Conservation (phyloP, 2,113 vertebrate species). For the Rostratula benghalensis region DNA sequence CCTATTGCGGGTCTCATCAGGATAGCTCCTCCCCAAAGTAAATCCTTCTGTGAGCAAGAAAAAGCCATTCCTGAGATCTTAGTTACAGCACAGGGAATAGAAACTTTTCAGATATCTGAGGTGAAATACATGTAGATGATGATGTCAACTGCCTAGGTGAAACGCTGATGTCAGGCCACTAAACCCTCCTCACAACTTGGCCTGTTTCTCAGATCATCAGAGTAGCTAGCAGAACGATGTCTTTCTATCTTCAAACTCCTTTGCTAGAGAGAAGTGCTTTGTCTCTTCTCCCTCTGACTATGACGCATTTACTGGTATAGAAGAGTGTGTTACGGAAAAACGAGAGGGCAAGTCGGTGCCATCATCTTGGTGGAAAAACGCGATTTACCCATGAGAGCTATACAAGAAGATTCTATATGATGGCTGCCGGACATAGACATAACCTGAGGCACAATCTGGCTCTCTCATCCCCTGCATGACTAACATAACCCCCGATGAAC, state of each 20-base stretch:
- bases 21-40: background rate
- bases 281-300: background rate
- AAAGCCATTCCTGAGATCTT: background rate
- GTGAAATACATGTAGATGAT: background rate
- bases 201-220: background rate
- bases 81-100: background rate
- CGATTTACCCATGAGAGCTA: background rate
- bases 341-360: background rate
- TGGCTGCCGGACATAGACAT: background rate
- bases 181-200: background rate
- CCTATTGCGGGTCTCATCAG: background rate
- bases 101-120: background rate
- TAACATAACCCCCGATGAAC: background rate
- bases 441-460: background rate
- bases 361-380: background rate
- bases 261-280: background rate
- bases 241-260: background rate
- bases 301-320: background rate
- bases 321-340: background rate
- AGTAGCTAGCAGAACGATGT: background rate
- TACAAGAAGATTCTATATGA: background rate
- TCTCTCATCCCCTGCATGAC: background rate
- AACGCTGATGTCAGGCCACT: background rate
- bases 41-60: background rate
- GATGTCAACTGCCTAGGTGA: background rate